Percentiles rank a stretch among this genome's conserved stretches.
Evolutionary conservation across 2,113 vertebrate genomes (phyloP).

Genomic region (Oreocharis arfaki): DNA sequence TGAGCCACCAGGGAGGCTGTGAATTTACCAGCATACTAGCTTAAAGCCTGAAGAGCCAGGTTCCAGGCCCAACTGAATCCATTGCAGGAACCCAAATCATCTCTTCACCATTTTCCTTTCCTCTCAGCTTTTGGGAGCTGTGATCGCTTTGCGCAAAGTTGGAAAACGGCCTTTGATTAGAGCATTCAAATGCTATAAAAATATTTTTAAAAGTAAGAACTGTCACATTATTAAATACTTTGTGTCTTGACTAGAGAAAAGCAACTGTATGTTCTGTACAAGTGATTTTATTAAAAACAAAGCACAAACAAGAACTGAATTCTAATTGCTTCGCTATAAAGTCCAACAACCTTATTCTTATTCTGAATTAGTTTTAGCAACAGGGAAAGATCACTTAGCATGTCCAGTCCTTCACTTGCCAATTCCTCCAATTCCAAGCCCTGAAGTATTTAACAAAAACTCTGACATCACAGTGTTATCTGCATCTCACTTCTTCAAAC

Average conservation of each 20-base stretch:
- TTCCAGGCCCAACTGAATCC: not conserved
- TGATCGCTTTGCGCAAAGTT: not conserved
- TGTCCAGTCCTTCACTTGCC: not conserved
- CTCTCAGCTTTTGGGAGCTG: not conserved
- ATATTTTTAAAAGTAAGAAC: not conserved
- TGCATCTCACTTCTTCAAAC: not conserved
- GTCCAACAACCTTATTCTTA: not conserved
- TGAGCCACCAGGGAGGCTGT: not conserved
- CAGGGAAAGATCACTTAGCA: not conserved
- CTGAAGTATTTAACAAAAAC: not conserved
- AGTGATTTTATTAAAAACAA: not conserved
- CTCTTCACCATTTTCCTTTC: not conserved
- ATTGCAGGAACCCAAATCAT: not conserved
- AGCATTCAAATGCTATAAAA: not conserved
- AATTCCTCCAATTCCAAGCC: not conserved
- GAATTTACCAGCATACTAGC: not conserved
- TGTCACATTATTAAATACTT: not conserved
- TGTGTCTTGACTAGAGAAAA: not conserved
- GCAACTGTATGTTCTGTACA: not conserved
- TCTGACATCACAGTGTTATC: not conserved
- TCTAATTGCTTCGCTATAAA: not conserved
- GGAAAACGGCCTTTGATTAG: not conserved
- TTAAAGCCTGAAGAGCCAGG: not conserved
- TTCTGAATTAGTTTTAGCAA: not conserved
- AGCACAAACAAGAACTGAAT: not conserved